Evolutionary conservation across 1,140 invertebrate genomes (phyloP), one percentile per base, ranked within the genome.

Genomic region (Drosophila funebris): DNA sequence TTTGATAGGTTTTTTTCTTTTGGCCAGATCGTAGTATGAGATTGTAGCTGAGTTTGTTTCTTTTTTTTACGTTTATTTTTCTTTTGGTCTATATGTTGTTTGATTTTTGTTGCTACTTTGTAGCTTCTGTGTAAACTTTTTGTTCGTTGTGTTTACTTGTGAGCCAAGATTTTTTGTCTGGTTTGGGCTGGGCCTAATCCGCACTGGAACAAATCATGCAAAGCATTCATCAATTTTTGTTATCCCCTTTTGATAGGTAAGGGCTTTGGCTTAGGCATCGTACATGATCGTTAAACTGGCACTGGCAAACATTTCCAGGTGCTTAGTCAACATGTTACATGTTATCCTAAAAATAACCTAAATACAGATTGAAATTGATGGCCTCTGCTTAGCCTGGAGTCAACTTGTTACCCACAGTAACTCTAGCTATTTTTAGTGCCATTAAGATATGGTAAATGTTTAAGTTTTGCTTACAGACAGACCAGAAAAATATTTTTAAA

Each of bases 191-290:
- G 14, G 77, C 27, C 27, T 71, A 78, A 81, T 84, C 67, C 48
- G 57, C 31, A 20, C 62, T 68, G 54, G 20, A 72, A 46, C 75
- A 69, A 71, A 68, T 78, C 75, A 78, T 78, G 73, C 53, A 82
- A 73, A 83, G 73, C 78, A 87, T 87, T 88, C 78, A 87, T 87
- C 83, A 87, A 88, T 78, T 78, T 48, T 76, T 61, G 74, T 75
- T 85, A 69, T 77, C 78, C 71, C 62, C 57, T 60, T 57, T 18
- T 20, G 13, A 37, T 24, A 20, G 37, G 31, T 4, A 33, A 29
- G 18, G 43, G 41, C 11, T 58, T 13, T 22, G 50, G 62, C 44
- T 72, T 67, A 31, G 14, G 20, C 50, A 24, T n/a, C 33, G 8
- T 29, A 56, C 50, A 31, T 50, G 69, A 66, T 67, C 57, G 53